Evolutionary conservation across 2,888 invertebrate genomes (phyloP).

Genomic region (Callimorpha dominula): DNA sequence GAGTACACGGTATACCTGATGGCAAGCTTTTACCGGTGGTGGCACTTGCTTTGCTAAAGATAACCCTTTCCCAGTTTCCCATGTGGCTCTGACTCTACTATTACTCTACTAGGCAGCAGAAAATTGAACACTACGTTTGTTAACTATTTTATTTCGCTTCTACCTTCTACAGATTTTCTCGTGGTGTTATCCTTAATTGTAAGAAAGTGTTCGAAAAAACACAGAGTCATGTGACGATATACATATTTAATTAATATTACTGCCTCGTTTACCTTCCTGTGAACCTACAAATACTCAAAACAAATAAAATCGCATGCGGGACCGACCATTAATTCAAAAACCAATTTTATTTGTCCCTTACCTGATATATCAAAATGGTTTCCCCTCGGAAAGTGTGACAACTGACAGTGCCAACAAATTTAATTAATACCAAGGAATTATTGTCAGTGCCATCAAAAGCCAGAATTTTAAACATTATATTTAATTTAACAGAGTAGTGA

Average conservation of each 20-base stretch:
- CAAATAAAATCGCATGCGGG: neutral
- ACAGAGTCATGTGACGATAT: too few species aligned
- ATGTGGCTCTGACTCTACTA: neutral
- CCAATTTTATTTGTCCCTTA: conserved; percentile 1
- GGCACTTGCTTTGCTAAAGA: neutral
- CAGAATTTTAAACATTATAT: conserved; percentile 41
- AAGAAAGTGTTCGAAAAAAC: too few species aligned
- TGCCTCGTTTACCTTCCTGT: neutral
- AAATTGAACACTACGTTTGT: neutral
- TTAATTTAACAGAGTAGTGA: conserved; percentile 50
- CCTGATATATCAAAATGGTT: conserved; percentile 4
- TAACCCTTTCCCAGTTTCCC: neutral
- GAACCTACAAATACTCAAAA: neutral
- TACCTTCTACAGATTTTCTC: too few species aligned
- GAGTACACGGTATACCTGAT: neutral
- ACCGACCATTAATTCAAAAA: neutral
- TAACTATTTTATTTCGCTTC: neutral
- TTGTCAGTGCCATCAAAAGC: conserved; percentile 15
- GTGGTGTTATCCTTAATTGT: too few species aligned
- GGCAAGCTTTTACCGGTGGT: neutral
- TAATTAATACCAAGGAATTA: conserved; percentile 14
- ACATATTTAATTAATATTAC: neutral
- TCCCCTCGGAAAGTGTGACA: conserved; percentile 19
- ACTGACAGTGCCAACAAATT: conserved; percentile 12
- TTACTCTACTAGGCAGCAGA: neutral